phyloP scores from a whole-genome alignment of 2,888 invertebrate genomes.

The Holacanthella duospinosa region DNA sequence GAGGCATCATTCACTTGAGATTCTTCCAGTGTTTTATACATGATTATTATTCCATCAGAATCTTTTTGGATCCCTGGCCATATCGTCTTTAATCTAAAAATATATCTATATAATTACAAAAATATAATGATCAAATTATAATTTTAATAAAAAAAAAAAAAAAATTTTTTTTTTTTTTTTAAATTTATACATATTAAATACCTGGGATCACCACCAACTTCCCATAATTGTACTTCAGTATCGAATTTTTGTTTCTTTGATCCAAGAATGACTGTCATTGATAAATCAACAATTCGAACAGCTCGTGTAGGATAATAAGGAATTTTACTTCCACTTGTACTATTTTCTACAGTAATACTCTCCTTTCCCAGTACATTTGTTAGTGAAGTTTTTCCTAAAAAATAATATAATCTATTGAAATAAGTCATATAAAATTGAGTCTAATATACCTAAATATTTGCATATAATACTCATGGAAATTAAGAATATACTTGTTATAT shows the following conservation, averaged over 20 bases:
- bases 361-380: slow-evolving; percentile 33
- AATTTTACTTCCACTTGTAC: slow-evolving; percentile 19
- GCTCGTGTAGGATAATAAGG: slow-evolving; percentile 35
- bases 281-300: slow-evolving; percentile 32
- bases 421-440: too few species aligned
- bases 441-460: too few species aligned
- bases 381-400: slow-evolving; percentile 30
- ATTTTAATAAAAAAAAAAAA: slow-evolving; percentile 1
- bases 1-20: slow-evolving; percentile 26
- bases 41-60: slow-evolving; percentile 31
- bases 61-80: slow-evolving; percentile 33
- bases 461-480: slow-evolving; percentile 3
- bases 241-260: slow-evolving; percentile 27
- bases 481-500: too few species aligned
- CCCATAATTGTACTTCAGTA: slow-evolving; percentile 34
- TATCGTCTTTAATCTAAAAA: slow-evolving; percentile 27
- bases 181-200: slow-evolving; percentile 6
- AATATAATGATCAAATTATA: not conserved
- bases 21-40: slow-evolving; percentile 32
- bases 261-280: slow-evolving; percentile 22
- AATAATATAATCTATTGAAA: slow-evolving; percentile 1
- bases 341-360: slow-evolving; percentile 13
- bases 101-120: not conserved
- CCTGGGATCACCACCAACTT: slow-evolving; percentile 37
- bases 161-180: too few species aligned